Percentiles rank a stretch among this genome's conserved stretches.
Evolutionary conservation across 2,797 vertebrate genomes (phyloP).

Genomic region (Alfaro cultratus): DNA sequence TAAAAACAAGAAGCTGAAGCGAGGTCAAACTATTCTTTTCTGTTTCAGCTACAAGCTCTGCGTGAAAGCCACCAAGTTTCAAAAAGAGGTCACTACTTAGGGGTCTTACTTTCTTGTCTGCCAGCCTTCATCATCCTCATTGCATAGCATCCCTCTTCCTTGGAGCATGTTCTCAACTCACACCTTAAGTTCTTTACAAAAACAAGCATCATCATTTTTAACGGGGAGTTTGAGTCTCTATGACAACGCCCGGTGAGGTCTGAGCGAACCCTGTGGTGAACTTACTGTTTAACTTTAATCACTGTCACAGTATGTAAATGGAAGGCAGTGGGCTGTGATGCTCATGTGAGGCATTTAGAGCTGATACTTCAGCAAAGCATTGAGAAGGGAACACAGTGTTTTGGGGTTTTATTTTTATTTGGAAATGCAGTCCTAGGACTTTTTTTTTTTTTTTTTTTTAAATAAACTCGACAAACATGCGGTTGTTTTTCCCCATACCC

Average conservation of each 20-base stretch:
- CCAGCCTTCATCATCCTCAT: slow-evolving; percentile 36
- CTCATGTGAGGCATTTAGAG: slow-evolving; percentile 1
- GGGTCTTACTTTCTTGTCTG: slow-evolving; percentile 36
- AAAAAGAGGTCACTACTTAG: slow-evolving; percentile 11
- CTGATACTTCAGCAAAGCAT: neutral
- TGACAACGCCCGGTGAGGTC: slow-evolving; percentile 16
- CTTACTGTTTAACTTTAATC: slow-evolving; percentile 38
- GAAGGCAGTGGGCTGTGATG: slow-evolving; percentile 2
- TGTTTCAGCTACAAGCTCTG: slow-evolving; percentile 14
- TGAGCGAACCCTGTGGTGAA: slow-evolving; percentile 33
- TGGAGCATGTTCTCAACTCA: slow-evolving; percentile 9
- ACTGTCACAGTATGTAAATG: slow-evolving; percentile 24
- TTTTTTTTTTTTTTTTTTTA: neutral
- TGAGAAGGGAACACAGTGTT: slow-evolving; percentile 12
- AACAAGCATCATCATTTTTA: slow-evolving; percentile 24
- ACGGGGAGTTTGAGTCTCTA: slow-evolving; percentile 6
- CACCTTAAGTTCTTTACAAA: slow-evolving; percentile 27
- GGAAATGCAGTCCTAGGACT: slow-evolving; percentile 9
- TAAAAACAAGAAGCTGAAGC: neutral
- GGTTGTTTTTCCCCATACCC: neutral
- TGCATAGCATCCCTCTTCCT: slow-evolving; percentile 6
- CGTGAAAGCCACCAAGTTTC: slow-evolving; percentile 14
- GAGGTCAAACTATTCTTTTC: neutral
- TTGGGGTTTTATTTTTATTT: slow-evolving; percentile 3
- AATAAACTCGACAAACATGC: neutral